phyloP scores from a whole-genome alignment of 2,113 vertebrate genomes.

The Naja naja region DNA sequence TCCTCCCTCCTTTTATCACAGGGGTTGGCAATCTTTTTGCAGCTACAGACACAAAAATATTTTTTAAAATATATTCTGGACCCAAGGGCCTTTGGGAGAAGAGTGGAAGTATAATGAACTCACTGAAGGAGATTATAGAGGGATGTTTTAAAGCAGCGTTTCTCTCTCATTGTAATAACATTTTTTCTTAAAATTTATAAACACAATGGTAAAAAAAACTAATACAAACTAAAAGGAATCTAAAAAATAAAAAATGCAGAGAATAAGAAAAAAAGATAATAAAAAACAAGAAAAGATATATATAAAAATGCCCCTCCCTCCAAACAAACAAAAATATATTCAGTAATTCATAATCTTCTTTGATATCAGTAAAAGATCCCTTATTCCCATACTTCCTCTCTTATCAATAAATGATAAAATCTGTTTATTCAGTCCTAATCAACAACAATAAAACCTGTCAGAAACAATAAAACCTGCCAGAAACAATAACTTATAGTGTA shows the following conservation, averaged over 20 bases:
- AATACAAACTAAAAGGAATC: neutral
- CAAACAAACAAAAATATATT: neutral
- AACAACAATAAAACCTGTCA: neutral
- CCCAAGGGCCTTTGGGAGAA: neutral
- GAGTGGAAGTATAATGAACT: neutral
- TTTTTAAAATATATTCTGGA: neutral
- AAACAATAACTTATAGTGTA: neutral
- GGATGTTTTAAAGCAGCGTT: neutral
- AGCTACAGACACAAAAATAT: neutral
- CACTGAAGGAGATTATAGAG: neutral
- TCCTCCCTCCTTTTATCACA: neutral
- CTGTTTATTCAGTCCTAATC: neutral
- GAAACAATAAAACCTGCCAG: neutral
- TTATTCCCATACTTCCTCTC: neutral
- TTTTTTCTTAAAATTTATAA: neutral
- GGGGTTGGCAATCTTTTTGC: neutral
- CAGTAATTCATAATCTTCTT: neutral
- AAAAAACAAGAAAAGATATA: neutral
- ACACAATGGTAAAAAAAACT: neutral
- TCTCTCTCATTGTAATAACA: neutral
- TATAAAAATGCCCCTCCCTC: neutral
- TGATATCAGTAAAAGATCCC: neutral
- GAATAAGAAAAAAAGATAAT: neutral
- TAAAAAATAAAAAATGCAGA: neutral
- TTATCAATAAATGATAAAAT: neutral